Percentiles rank a stretch among this genome's conserved stretches.
Evolutionary conservation across 2,888 invertebrate genomes (phyloP).

Genomic region (Thyatira batis): DNA sequence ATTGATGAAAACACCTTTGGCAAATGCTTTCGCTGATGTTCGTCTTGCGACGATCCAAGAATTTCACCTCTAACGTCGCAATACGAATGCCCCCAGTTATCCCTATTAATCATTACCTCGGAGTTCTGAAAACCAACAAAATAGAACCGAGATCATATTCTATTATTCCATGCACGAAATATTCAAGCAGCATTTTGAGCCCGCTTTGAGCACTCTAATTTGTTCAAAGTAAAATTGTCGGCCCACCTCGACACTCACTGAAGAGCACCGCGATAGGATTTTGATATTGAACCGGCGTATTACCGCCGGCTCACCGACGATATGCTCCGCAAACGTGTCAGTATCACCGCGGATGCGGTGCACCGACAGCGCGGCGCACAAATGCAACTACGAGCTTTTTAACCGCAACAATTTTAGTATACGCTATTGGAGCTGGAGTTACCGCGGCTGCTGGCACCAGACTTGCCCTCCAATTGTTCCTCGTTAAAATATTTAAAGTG

Average conservation of each 20-base stretch:
- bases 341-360: conserved; percentile 62
- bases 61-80: conserved; percentile 85
- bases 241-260: conserved; percentile 46
- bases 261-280: conserved; percentile 46
- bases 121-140: conserved; percentile 83
- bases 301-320: conserved; percentile 50
- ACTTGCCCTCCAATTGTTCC: conserved; percentile 85
- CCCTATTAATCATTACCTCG: conserved; percentile 84
- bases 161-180: conserved; percentile 85
- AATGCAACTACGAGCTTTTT: conserved; percentile 84
- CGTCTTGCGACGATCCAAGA: conserved; percentile 84
- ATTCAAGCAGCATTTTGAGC: conserved; percentile 71
- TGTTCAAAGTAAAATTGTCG: conserved; percentile 85
- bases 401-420: conserved; percentile 88
- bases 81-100: conserved; percentile 85
- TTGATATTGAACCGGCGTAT: conserved; percentile 43
- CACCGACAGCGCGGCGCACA: conserved; percentile 72
- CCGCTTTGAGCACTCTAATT: conserved; percentile 86
- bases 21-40: conserved; percentile 84
- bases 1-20: conserved; percentile 86
- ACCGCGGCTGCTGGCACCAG: conserved; percentile 87
- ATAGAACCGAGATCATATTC: conserved; percentile 84
- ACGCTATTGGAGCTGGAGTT: conserved; percentile 87
- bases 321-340: conserved; percentile 49
- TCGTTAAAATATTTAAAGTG: conserved; percentile 83